Base-by-base conservation (phyloP, 2,113 vertebrate species). In the Notiomystis cincta region DNA sequence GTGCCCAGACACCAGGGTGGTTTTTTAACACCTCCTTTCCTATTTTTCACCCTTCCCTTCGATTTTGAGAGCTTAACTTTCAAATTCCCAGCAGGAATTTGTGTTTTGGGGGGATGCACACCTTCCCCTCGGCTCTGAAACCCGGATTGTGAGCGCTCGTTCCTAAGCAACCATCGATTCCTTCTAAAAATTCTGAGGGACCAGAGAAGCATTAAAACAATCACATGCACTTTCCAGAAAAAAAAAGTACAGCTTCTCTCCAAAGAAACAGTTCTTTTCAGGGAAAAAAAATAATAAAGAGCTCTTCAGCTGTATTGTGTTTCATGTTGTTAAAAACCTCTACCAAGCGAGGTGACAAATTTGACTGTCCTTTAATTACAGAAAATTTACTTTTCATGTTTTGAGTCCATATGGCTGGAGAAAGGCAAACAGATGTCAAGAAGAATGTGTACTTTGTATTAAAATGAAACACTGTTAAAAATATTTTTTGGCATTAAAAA, bases 91-190 rank as follows among this genome's bases (percentile, higher is more conserved):
- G 27, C 2, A 90, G 69, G 35, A 56, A 35, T 58, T 48, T 75
- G 42, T 57, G 6, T 62, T 96, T 93, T 60, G 79, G 76, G 57
- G 57, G 83, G 58, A 24, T 42, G 64, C 93, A 65, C 88, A 79
- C 72, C 94, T 85, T 83, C 78, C 71, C 66, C 42, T 70, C 1
- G 79, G 83, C 50, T n/a, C 75, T 83, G 83, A 48, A 87, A 72
- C 57, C 31, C 11, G 35, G 58, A 77, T 85, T 13, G 23, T 54
- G 90, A 94, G 89, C 21, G 5, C 85, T 92, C 0, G 92, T 90
- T 95, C 61, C 93, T 94, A 96, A 30, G 93, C 95, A 97, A 95
- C 96, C 96, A 96, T 93, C 67, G 57, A 96, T 94, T 90, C 65
- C 87, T 95, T 88, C 95, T 93, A 71, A 84, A 97, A 93, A 96